These are phyloP conservation scores for Acanthurus leucopareius DNA, from an alignment of 2,797 vertebrate genomes.

Conservation along the genomic window DNA sequence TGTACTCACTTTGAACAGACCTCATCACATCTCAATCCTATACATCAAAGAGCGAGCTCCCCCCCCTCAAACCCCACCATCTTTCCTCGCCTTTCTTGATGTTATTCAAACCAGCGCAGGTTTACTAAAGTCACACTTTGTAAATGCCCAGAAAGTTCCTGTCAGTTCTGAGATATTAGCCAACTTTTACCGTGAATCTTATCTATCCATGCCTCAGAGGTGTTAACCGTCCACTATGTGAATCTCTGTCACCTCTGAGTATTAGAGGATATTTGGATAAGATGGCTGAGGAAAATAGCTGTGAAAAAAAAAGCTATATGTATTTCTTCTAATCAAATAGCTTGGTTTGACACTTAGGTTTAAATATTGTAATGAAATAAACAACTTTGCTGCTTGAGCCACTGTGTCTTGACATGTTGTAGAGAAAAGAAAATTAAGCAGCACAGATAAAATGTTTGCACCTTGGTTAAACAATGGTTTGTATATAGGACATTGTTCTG, in stretches of 20 bases:
- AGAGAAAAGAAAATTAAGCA: slow-evolving; percentile 24
- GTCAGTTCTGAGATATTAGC: slow-evolving; percentile 75
- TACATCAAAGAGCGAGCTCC: slow-evolving; percentile 83
- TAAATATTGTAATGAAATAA: slow-evolving; percentile 22
- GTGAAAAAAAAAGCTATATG: slow-evolving; percentile 25
- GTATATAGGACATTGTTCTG: slow-evolving; percentile 65
- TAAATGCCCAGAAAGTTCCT: slow-evolving; percentile 80
- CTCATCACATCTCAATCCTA: slow-evolving; percentile 87
- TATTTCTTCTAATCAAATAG: slow-evolving; percentile 22
- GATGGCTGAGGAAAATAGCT: slow-evolving; percentile 39
- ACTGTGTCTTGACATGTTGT: background rate
- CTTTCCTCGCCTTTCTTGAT: slow-evolving; percentile 75
- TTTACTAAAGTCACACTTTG: slow-evolving; percentile 83
- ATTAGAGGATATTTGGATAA: slow-evolving; percentile 58
- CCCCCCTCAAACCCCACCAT: slow-evolving; percentile 30
- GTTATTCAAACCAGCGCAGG: slow-evolving; percentile 80
- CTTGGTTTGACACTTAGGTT: slow-evolving; percentile 17
- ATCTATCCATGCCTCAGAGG: slow-evolving; percentile 71
- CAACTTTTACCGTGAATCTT: slow-evolving; percentile 78
- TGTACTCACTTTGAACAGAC: slow-evolving; percentile 86
- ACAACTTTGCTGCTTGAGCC: background rate
- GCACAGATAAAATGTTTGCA: slow-evolving; percentile 38
- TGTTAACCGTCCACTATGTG: slow-evolving; percentile 49
- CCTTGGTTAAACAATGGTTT: slow-evolving; percentile 35
- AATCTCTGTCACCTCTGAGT: slow-evolving; percentile 55